These are phyloP conservation scores for Lordiphosa stackelbergi DNA, from an alignment of 1,140 invertebrate species.

Conservation along the genomic window DNA sequence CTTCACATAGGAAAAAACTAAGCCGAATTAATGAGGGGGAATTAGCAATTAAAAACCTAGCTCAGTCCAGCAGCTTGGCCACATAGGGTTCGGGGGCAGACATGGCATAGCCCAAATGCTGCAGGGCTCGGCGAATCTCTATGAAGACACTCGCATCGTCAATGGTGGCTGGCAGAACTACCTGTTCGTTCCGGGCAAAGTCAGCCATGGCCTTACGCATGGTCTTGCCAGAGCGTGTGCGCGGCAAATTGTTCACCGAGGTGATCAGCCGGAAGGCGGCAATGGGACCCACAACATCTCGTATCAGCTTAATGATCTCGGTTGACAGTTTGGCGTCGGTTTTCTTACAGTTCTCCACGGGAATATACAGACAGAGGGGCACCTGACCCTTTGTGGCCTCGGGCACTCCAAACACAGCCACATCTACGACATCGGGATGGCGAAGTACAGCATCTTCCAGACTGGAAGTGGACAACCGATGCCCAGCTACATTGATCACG, in stretches of 20 bases:
- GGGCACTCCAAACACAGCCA: slow-evolving; percentile 91
- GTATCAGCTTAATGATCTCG: slow-evolving; percentile 85
- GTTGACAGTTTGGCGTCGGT: slow-evolving; percentile 81
- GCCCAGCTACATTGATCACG: slow-evolving; percentile 97
- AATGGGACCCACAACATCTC: slow-evolving; percentile 91
- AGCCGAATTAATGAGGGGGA: slow-evolving; percentile 9
- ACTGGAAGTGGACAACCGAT: slow-evolving; percentile 90
- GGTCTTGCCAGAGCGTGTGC: slow-evolving; percentile 88
- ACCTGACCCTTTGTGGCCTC: slow-evolving; percentile 93
- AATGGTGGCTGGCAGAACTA: slow-evolving; percentile 90
- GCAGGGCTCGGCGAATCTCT: slow-evolving; percentile 83
- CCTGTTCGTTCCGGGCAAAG: slow-evolving; percentile 86
- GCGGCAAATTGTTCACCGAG: slow-evolving; percentile 87
- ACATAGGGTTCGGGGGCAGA: slow-evolving; percentile 82
- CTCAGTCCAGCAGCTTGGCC: slow-evolving; percentile 54
- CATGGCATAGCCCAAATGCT: slow-evolving; percentile 86
- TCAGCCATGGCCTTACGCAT: slow-evolving; percentile 91
- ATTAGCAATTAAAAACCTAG: not conserved
- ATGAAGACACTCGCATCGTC: slow-evolving; percentile 91
- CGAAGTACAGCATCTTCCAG: slow-evolving; percentile 92
- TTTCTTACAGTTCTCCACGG: slow-evolving; percentile 79
- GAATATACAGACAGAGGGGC: slow-evolving; percentile 91
- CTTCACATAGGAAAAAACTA: slow-evolving; percentile 11
- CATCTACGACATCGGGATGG: slow-evolving; percentile 89
- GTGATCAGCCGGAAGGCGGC: slow-evolving; percentile 89